Percentiles rank a stretch among this genome's conserved stretches.
These are phyloP conservation scores for Boleophthalmus pectinirostris DNA, from an alignment of 2,113 vertebrate species.

Conservation along the genomic window DNA sequence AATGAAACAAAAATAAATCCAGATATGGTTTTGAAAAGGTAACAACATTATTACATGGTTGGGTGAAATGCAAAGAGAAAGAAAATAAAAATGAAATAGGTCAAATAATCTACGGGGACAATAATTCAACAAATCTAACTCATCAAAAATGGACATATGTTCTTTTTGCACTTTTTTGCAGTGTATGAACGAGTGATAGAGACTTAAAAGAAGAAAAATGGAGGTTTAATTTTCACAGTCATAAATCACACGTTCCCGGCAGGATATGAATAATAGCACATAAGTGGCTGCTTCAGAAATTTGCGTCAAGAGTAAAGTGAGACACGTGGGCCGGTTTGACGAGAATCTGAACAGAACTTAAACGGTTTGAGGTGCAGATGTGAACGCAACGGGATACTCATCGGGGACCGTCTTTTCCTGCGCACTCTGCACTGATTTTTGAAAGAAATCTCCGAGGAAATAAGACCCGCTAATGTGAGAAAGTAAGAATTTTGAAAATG, in stretches of 20 bases:
- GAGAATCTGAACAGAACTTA: not conserved
- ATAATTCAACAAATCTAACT: not conserved
- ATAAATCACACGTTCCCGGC: constrained; percentile 51
- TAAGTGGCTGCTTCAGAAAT: constrained; percentile 43
- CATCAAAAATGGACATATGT: not conserved
- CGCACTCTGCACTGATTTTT: constrained; percentile 21
- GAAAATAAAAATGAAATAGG: no score
- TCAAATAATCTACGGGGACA: no score
- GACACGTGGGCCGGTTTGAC: constrained; percentile 13
- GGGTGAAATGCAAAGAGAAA: no score
- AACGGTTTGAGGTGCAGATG: constrained; percentile 19
- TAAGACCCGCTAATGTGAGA: constrained; percentile 13
- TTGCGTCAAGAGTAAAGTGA: constrained; percentile 13
- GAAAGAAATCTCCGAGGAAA: constrained; percentile 35
- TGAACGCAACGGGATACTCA: constrained; percentile 5
- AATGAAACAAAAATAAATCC: no score
- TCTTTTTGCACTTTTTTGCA: not conserved
- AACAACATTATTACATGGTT: no score
- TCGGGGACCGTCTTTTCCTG: constrained; percentile 8
- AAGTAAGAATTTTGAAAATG: constrained; percentile 11
- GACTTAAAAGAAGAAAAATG: constrained; percentile 26
- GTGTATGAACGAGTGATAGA: constrained; percentile 1
- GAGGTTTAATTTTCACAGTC: constrained; percentile 45
- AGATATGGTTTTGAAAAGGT: no score
- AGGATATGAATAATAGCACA: constrained; percentile 38